phyloP scores from a whole-genome alignment of 2,888 invertebrate genomes.

The Diaperis boleti region DNA sequence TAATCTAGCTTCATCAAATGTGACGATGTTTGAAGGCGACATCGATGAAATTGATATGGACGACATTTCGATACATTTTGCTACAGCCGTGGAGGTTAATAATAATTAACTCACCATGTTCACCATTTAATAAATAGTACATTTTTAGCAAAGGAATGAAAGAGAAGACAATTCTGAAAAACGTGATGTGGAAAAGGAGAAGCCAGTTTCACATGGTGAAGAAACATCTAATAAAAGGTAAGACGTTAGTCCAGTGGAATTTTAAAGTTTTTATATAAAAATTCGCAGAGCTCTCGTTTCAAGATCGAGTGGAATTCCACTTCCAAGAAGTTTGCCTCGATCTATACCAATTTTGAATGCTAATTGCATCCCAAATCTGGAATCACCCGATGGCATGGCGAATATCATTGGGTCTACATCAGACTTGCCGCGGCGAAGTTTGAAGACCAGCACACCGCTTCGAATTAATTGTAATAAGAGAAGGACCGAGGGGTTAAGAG shows the following conservation, averaged over 20 bases:
- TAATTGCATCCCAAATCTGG: neutral
- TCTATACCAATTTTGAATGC: conserved; percentile 12
- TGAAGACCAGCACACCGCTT: conserved; percentile 32
- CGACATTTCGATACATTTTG: conserved; percentile 37
- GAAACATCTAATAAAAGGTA: conserved; percentile 2
- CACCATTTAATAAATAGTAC: too few species aligned
- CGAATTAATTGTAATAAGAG: conserved; percentile 14
- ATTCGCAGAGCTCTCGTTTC: neutral
- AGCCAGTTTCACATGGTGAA: neutral
- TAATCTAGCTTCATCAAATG: conserved; percentile 12
- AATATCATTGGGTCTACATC: conserved; percentile 11
- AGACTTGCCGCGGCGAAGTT: conserved; percentile 9
- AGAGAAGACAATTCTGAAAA: conserved; percentile 17
- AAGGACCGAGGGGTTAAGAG: conserved; percentile 6
- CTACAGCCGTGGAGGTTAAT: conserved; percentile 3
- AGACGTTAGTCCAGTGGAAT: too few species aligned
- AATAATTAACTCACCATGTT: too few species aligned
- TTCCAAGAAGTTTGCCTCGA: conserved; percentile 33
- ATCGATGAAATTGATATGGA: conserved; percentile 40
- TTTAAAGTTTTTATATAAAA: too few species aligned
- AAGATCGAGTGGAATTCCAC: conserved; percentile 39
- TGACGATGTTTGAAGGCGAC: conserved; percentile 28
- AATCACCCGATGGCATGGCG: neutral
- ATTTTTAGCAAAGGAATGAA: conserved; percentile 5
- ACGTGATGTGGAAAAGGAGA: conserved; percentile 29